Percentiles rank a stretch among this genome's conserved stretches.
phyloP scores from a whole-genome alignment of 2,113 vertebrate species.

The Sylvia atricapilla region DNA sequence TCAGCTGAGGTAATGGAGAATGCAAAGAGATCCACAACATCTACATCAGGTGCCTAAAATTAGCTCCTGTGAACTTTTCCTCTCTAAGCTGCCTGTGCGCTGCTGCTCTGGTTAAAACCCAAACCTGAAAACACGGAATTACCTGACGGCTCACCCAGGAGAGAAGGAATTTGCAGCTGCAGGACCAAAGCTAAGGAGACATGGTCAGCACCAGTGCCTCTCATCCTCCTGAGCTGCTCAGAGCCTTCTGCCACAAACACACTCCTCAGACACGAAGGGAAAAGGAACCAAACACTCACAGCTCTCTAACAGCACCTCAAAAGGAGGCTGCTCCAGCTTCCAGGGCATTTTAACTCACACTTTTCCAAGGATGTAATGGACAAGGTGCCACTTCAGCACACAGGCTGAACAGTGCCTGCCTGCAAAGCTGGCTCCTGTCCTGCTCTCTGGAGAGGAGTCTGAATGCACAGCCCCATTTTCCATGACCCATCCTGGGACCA shows the following conservation, averaged over 20 bases:
- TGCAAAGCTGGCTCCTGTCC: background rate
- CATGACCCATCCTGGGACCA: background rate
- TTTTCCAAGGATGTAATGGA: background rate
- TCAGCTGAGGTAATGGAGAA: background rate
- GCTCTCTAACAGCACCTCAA: background rate
- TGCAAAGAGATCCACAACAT: constrained; percentile 19
- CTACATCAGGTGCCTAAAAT: background rate
- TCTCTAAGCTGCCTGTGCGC: background rate
- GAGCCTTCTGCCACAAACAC: background rate
- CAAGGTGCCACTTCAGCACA: fast-evolving
- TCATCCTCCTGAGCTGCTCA: background rate
- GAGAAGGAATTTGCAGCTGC: background rate
- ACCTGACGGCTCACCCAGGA: background rate
- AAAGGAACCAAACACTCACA: background rate
- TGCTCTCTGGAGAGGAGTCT: fast-evolving
- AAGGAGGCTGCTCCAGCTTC: background rate
- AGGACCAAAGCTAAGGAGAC: background rate
- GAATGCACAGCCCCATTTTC: background rate
- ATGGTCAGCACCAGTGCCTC: background rate
- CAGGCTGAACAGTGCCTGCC: background rate
- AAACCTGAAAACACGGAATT: background rate
- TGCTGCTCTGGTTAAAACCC: background rate
- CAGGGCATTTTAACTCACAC: background rate
- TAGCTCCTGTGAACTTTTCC: constrained; percentile 12
- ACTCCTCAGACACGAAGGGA: background rate